A percentile compares a stretch with the other conserved stretches of the same genome.
phyloP scores from a whole-genome alignment of 2,888 invertebrate genomes.

The Tryphoninae sp. region DNA sequence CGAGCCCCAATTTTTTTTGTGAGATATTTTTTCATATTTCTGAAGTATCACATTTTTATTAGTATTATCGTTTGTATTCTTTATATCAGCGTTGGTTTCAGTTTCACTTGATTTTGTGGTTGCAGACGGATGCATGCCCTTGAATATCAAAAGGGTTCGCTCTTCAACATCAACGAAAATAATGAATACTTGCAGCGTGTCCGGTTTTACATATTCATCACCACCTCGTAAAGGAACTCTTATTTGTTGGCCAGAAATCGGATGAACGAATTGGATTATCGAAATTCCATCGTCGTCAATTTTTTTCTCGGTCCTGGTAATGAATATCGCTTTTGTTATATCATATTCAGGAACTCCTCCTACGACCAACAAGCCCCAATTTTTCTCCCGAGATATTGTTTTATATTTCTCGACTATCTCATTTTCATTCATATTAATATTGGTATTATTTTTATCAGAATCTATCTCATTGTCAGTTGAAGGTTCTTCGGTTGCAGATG shows the following conservation, averaged over 20 bases:
- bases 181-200: neutral
- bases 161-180: constrained; percentile 33
- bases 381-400: neutral
- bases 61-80: neutral
- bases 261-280: constrained; percentile 30
- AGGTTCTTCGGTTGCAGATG: neutral
- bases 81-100: no score
- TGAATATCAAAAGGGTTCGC: constrained; percentile 39
- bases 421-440: neutral
- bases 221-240: constrained; percentile 19
- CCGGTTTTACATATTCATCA: constrained; percentile 32
- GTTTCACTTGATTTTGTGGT: neutral
- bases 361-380: neutral
- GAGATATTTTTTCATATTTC: neutral
- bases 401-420: constrained; percentile 7
- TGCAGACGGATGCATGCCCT: neutral
- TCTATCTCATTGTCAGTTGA: neutral
- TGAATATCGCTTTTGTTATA: neutral
- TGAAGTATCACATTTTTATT: neutral
- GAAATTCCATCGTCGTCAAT: neutral
- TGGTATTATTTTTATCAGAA: neutral
- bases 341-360: constrained; percentile 26
- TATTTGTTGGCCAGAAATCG: constrained; percentile 9
- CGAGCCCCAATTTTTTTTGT: neutral
- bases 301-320: neutral